A percentile compares a stretch with the other conserved stretches of the same genome.
These are phyloP conservation scores for Cotesia typhae DNA, from an alignment of 1,140 invertebrate genomes.

Conservation along the genomic window DNA sequence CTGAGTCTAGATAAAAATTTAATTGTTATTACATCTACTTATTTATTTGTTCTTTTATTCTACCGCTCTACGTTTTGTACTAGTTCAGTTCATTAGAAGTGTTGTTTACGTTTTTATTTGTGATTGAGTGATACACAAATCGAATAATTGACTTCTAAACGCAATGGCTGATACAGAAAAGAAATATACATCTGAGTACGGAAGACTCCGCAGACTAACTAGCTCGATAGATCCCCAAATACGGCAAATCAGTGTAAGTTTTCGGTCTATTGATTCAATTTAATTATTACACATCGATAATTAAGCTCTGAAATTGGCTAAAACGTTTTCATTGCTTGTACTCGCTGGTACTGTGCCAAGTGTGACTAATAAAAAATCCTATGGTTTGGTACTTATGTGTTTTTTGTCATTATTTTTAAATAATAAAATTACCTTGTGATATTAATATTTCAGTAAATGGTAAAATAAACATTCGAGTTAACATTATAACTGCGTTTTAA, in stretches of 20 bases:
- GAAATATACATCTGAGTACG: conserved; percentile 71
- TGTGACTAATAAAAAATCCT: conserved; percentile 7
- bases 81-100: background rate
- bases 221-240: conserved; percentile 63
- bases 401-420: too few relatives aligned
- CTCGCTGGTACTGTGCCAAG: conserved; percentile 22
- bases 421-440: too few relatives aligned
- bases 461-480: background rate
- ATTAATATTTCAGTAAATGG: too few relatives aligned
- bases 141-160: background rate
- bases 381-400: too few relatives aligned
- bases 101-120: background rate
- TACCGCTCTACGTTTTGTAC: background rate
- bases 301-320: conserved; percentile 2
- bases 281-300: conserved; percentile 1
- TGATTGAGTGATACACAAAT: conserved; percentile 9
- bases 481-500: too few relatives aligned
- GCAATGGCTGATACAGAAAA: conserved; percentile 48
- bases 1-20: background rate
- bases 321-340: conserved; percentile 6
- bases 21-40: background rate
- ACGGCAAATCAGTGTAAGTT: conserved; percentile 45
- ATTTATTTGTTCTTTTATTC: background rate
- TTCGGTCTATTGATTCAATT: background rate
- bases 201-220: conserved; percentile 68